Evolutionary conservation across 2,797 vertebrate genomes (phyloP), one percentile per base, ranked within the genome.

Genomic region (Rhinogobio ventralis): DNA sequence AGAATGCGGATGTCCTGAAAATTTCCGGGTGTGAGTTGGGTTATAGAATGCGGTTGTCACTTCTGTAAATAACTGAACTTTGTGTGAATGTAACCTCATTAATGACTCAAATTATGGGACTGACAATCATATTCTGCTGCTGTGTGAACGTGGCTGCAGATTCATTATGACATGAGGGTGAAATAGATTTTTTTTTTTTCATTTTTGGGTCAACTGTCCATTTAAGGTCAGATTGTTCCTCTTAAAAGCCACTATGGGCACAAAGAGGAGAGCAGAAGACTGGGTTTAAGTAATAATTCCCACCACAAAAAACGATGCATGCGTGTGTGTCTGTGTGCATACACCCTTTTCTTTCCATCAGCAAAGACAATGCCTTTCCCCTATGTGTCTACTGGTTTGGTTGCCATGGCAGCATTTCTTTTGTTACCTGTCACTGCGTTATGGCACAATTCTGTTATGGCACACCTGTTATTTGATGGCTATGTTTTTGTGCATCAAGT

Each of bases 391-490:
- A 90, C 93, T 92, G 86, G 85, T 91, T 90, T 33, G 83, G 94
- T 95, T 95, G 91, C 94, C 93, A 95, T 95, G 88, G 94, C 93
- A 95, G 91, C 93, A 60, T 55, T 42, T 80, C 69, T 74, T 36
- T 69, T 14, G 90, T 91, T 92, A 93, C 92, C 93, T 93, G 94
- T 93, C 93, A 93, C 89, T 90, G 88, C 87, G n/a, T 84, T 72
- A 57, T 49, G 17, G 30, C 46, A 76, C 36, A 86, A 62, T 81
- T 69, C 39, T 42, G 8, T 42, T 42, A 42, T 42, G 39, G 39
- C 39, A 42, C 39, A 82, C 79, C 90, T 87, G 62, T 83, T 69
- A 46, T 76, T 68, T 60, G 11, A 75, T 53, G 33, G 13, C 66
- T 69, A 14, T 74, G 36, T 30, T 60, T 77, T 71, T 62, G 49